Evolutionary conservation across 2,113 vertebrate species (phyloP), one percentile per base, ranked within the genome.

Genomic region (Fregata magnificens): DNA sequence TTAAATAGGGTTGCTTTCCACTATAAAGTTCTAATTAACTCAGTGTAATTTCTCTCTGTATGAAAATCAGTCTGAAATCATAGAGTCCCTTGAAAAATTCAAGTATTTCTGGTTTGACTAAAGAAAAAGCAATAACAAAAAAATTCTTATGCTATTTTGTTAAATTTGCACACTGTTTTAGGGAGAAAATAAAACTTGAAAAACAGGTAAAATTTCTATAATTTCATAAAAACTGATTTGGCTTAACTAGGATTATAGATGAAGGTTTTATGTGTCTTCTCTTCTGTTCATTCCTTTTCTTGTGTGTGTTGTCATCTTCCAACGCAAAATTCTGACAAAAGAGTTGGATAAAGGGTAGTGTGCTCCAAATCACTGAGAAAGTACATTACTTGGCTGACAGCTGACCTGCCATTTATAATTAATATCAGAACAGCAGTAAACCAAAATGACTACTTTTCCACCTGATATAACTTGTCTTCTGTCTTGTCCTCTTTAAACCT

Each of bases 361-460:
- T 95, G 90, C 21, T 97, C 61, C 59, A 45, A 82, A 58, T 92
- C 7, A 17, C 74, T 81, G 38, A 34, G 61, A 96, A 95, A 89
- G 29, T 71, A 22, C 52, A 19, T n/a, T 86, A 67, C 52, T 86
- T 90, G 80, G 49, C 28, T 96, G 94, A 93, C 74, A 95, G 91
- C 59, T 97, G 86, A 97, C 82, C 69, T 97, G 96, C 52, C 97
- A 90, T 95, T 97, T 97, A 87, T 96, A 98, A 97, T 98, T 97
- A 98, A 93, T 95, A 69, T 97, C 94, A 93, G 58, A 96, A 96
- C 40, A 96, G 55, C 80, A 95, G 79, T 97, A 97, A 98, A 93
- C 55, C 52, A 97, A 95, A 98, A 98, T 95, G 89, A 96, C n/a
- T 86, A 73, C 63, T 97, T 98, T 98, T 96, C 83, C 47, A 93